Evolutionary conservation across 2,888 invertebrate genomes (phyloP).

Genomic region (Drosophila gaucha): DNA sequence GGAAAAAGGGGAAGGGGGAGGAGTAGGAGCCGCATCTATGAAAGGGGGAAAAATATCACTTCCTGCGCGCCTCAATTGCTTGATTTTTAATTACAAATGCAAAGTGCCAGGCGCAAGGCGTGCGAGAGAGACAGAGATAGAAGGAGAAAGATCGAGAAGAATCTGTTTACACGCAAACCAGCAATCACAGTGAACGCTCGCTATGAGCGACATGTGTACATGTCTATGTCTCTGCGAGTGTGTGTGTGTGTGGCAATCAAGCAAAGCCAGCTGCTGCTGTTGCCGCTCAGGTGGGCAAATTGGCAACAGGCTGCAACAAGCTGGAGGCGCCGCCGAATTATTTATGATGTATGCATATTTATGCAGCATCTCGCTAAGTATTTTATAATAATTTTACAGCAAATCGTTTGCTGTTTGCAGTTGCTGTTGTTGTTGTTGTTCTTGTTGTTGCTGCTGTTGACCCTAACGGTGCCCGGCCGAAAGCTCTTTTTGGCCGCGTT

Average conservation of each 20-base stretch:
- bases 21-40: background rate
- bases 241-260: conserved; percentile 22
- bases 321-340: conserved; percentile 60
- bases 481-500: conserved; percentile 48
- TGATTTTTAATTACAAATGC: conserved; percentile 78
- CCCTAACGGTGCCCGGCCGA: conserved; percentile 68
- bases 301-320: conserved; percentile 45
- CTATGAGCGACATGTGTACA: conserved; percentile 1
- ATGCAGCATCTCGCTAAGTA: conserved; percentile 75
- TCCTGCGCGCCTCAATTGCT: conserved; percentile 73
- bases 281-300: conserved; percentile 65
- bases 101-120: conserved; percentile 62
- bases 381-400: conserved; percentile 66
- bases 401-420: conserved; percentile 5
- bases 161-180: conserved; percentile 76
- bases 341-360: conserved; percentile 78
- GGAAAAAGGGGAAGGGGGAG: background rate
- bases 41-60: conserved; percentile 47
- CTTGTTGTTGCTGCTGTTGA: conserved; percentile 43
- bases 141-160: conserved; percentile 22
- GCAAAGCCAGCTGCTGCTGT: conserved; percentile 29
- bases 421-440: conserved; percentile 2
- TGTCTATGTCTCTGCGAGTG: conserved; percentile 23
- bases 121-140: too few species aligned
- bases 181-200: conserved; percentile 54